These are phyloP conservation scores for Leptopilina boulardi DNA, from an alignment of 1,140 invertebrate species.

Conservation along the genomic window DNA sequence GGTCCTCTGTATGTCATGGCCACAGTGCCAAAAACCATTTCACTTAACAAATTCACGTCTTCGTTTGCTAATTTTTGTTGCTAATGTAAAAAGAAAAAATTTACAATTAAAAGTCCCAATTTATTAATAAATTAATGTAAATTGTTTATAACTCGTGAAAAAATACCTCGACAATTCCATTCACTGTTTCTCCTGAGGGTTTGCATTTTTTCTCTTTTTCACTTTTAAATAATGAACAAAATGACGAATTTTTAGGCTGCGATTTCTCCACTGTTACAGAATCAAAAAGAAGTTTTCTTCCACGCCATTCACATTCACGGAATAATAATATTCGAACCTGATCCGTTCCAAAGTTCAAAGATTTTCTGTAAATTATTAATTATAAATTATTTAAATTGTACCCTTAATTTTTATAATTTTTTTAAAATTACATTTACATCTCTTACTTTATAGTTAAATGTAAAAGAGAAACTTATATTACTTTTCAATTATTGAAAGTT, in stretches of 20 bases:
- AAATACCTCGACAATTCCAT: slow-evolving; percentile 46
- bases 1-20: slow-evolving; percentile 90
- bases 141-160: neutral
- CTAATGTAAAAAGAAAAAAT: slow-evolving; percentile 44
- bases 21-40: slow-evolving; percentile 93
- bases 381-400: neutral
- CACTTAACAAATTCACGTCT: slow-evolving; percentile 86
- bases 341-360: slow-evolving; percentile 78
- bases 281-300: slow-evolving; percentile 89
- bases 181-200: slow-evolving; percentile 40
- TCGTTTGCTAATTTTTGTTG: slow-evolving; percentile 71
- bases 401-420: neutral
- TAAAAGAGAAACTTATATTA: too few relatives aligned
- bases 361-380: slow-evolving; percentile 57
- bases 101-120: neutral
- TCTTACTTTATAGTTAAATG: too few relatives aligned
- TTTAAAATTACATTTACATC: neutral
- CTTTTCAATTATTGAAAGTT: too few relatives aligned
- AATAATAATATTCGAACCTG: slow-evolving; percentile 88
- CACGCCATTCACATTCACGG: slow-evolving; percentile 88
- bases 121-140: slow-evolving; percentile 15
- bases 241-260: slow-evolving; percentile 15
- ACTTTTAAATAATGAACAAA: slow-evolving; percentile 35
- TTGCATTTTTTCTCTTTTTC: slow-evolving; percentile 43
- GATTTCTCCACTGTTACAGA: slow-evolving; percentile 75